Percentiles rank a stretch among this genome's conserved stretches.
These are phyloP conservation scores for Phyllostomus discolor DNA, from an alignment of 2,113 vertebrate species.

Conservation along the genomic window DNA sequence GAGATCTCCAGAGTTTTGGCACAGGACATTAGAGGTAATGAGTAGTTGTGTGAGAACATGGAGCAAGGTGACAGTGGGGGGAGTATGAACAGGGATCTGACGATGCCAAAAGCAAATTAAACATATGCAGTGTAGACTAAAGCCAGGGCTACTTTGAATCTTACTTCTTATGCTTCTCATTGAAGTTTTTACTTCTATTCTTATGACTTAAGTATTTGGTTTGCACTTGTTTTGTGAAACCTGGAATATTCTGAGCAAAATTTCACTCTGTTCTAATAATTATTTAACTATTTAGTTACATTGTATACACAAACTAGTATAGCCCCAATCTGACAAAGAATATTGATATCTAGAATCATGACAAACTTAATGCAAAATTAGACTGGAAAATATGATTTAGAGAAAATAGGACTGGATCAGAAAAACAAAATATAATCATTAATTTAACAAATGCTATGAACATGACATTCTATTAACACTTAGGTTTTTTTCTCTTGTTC, in stretches of 20 bases:
- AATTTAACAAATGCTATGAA: background rate
- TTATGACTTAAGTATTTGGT: background rate
- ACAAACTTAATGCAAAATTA: background rate
- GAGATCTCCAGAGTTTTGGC: background rate
- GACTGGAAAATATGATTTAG: background rate
- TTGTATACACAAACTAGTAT: background rate
- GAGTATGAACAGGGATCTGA: background rate
- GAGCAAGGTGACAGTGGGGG: background rate
- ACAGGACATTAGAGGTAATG: background rate
- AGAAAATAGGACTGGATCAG: background rate
- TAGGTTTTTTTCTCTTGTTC: background rate
- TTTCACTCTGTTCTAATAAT: background rate
- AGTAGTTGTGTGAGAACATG: background rate
- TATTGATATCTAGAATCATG: background rate
- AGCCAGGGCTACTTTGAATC: background rate
- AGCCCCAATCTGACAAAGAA: background rate
- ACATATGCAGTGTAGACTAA: background rate
- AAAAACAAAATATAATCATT: background rate
- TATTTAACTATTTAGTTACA: background rate
- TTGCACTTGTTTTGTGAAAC: background rate
- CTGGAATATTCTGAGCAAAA: background rate
- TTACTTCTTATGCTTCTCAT: background rate
- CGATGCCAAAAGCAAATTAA: background rate
- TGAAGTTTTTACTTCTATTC: background rate
- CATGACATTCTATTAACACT: background rate